Percentiles rank a stretch among this genome's conserved stretches.
Evolutionary conservation across 1,140 invertebrate species (phyloP).

Genomic region (Drosophila takahashii): DNA sequence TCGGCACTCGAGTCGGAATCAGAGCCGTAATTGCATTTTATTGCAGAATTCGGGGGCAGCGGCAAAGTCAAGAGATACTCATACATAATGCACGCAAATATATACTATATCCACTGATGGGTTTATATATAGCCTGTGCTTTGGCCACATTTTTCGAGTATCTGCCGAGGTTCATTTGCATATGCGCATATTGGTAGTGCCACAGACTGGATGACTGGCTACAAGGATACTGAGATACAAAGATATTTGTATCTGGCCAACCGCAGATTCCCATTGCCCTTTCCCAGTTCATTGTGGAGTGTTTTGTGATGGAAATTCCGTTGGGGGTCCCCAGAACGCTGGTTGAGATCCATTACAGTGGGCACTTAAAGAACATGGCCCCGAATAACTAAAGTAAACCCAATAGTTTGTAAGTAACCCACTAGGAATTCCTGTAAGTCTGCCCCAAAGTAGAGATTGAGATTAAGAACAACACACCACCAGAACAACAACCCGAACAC

Average conservation of each 20-base stretch:
- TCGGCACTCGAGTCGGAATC: constrained; percentile 40
- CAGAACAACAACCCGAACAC: constrained; percentile 28
- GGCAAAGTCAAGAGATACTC: constrained; percentile 35
- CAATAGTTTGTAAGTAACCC: constrained; percentile 10
- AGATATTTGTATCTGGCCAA: constrained; percentile 60
- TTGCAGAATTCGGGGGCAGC: constrained; percentile 47
- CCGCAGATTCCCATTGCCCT: constrained; percentile 34
- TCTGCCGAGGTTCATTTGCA: constrained; percentile 60
- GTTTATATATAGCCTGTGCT: constrained; percentile 15
- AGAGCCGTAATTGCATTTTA: constrained; percentile 76
- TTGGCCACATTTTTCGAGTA: constrained; percentile 41
- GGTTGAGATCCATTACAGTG: constrained; percentile 16
- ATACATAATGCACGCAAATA: constrained; percentile 43
- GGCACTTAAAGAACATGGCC: not conserved
- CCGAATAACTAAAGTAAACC: not conserved
- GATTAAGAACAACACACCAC: constrained; percentile 27
- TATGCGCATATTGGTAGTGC: constrained; percentile 52
- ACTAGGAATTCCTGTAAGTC: constrained; percentile 13
- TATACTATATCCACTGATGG: constrained; percentile 26
- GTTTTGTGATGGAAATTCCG: constrained; percentile 38
- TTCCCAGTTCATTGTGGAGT: constrained; percentile 29
- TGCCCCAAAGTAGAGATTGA: constrained; percentile 6
- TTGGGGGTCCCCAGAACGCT: constrained; percentile 38
- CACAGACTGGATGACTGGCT: constrained; percentile 2
- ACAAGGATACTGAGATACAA: constrained; percentile 25